Percentiles rank a stretch among this genome's conserved stretches.
Evolutionary conservation across 2,113 vertebrate genomes (phyloP).

Genomic region (Centropus bengalensis): DNA sequence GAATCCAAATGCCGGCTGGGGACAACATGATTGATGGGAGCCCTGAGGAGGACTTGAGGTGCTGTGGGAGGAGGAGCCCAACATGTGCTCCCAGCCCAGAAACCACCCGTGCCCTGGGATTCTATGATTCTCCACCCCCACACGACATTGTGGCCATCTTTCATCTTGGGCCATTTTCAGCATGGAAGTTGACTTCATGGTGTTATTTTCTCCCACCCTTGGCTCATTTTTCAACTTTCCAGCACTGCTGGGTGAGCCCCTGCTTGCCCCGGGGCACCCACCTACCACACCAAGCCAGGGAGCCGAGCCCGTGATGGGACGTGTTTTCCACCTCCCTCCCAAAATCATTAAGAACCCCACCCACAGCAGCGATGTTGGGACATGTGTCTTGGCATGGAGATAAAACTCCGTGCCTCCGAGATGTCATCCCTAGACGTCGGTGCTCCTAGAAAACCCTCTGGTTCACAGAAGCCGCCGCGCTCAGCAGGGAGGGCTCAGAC

Average conservation of each 20-base stretch:
- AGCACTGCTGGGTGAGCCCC: background rate
- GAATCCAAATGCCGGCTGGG: background rate
- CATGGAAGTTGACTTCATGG: accelerated
- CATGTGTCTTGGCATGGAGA: background rate
- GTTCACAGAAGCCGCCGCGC: background rate
- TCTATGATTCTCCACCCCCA: background rate
- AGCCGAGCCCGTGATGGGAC: accelerated
- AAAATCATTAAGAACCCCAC: background rate
- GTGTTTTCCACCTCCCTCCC: background rate
- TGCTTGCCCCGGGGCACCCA: accelerated
- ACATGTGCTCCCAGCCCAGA: too few relatives aligned
- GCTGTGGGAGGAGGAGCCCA: too few relatives aligned
- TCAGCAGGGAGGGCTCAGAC: background rate
- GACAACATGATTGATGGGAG: too few relatives aligned
- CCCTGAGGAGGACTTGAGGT: too few relatives aligned
- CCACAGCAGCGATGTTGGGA: background rate
- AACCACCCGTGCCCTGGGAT: too few relatives aligned
- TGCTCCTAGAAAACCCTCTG: accelerated
- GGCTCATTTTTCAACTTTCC: background rate
- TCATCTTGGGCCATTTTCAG: background rate
- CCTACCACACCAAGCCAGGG: accelerated
- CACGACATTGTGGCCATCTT: background rate
- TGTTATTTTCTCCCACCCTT: accelerated
- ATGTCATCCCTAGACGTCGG: background rate
- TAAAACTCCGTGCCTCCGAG: background rate